Conservation (phyloP, 2,888 invertebrate species). For the Heliconius ethilla region DNA sequence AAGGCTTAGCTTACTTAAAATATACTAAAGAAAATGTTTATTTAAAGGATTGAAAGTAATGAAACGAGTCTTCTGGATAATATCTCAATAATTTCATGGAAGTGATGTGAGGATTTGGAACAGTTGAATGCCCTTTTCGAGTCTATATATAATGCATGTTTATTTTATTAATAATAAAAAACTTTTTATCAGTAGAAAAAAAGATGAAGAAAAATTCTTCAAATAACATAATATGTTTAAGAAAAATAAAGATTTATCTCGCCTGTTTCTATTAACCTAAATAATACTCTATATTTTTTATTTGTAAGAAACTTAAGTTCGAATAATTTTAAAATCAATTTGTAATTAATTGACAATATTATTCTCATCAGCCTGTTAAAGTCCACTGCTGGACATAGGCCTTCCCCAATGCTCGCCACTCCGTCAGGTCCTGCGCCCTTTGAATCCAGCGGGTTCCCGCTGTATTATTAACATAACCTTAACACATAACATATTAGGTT, state of each 20-base stretch:
- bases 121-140: constrained; percentile 25
- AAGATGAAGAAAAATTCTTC: background rate
- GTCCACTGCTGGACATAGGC: too few relatives aligned
- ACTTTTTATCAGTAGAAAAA: too few relatives aligned
- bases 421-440: too few relatives aligned
- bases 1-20: background rate
- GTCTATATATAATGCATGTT: background rate
- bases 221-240: background rate
- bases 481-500: constrained; percentile 17
- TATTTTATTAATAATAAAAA: too few relatives aligned
- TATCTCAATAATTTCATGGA: constrained; percentile 26
- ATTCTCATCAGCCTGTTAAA: too few relatives aligned
- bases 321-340: background rate
- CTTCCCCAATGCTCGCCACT: too few relatives aligned
- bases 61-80: constrained; percentile 21
- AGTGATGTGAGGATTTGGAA: constrained; percentile 25
- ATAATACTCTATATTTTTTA: background rate
- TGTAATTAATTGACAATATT: background rate
- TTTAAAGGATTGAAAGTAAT: constrained; percentile 13
- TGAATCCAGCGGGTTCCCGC: too few relatives aligned
- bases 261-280: background rate
- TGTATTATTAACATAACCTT: background rate
- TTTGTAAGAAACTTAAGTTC: background rate
- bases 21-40: constrained; percentile 1
- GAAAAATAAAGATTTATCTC: background rate